Conservation (phyloP, 2,797 vertebrate genomes). For the Rhynchonycteris naso region DNA sequence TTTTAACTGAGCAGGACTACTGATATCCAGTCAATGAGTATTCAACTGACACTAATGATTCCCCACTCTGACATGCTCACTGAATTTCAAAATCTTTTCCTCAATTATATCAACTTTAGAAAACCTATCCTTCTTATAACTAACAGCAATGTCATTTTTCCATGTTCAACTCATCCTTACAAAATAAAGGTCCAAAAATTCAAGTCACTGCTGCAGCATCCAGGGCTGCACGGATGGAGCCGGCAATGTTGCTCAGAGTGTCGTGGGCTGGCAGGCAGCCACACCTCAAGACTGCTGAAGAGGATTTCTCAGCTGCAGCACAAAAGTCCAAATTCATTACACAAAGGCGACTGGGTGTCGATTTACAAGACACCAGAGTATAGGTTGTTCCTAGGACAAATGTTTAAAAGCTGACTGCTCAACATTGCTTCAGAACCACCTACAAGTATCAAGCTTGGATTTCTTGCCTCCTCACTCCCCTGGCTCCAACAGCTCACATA, state of each 20-base stretch:
- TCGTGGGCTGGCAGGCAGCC: neutral
- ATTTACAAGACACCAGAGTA: conserved; percentile 33
- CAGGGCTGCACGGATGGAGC: neutral
- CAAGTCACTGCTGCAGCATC: neutral
- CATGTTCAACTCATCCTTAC: conserved; percentile 46
- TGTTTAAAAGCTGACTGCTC: conserved; percentile 42
- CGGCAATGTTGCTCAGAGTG: fast-evolving
- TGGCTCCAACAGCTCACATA: neutral
- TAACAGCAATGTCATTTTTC: conserved; percentile 36
- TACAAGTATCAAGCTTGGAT: neutral
- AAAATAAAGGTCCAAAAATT: conserved; percentile 19
- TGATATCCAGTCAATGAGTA: neutral
- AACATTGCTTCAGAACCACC: neutral
- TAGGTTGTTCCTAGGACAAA: conserved; percentile 52
- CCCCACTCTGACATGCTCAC: neutral
- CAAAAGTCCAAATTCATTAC: conserved; percentile 50
- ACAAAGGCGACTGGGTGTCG: neutral
- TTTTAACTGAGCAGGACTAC: neutral
- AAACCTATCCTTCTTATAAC: conserved; percentile 20
- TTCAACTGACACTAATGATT: neutral
- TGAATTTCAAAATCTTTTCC: conserved; percentile 38
- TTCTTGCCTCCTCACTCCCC: neutral
- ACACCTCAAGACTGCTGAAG: neutral
- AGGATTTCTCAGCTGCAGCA: conserved; percentile 29
- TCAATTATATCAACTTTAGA: conserved; percentile 37